Conservation (phyloP, 1,140 invertebrate genomes). For the Eriosoma lanigerum region DNA sequence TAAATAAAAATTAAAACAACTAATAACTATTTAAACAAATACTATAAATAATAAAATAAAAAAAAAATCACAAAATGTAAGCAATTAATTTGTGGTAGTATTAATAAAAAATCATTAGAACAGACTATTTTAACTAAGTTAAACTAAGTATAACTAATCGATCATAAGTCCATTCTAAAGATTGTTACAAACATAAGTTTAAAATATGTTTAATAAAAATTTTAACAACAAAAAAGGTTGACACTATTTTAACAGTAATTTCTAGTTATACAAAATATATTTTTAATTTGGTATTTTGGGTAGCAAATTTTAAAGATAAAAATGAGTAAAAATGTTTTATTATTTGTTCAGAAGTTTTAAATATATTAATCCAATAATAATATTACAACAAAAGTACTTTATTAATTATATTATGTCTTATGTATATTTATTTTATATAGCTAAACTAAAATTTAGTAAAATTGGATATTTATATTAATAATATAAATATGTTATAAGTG, state of each 20-base stretch:
- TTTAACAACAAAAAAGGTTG: background rate
- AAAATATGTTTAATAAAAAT: background rate
- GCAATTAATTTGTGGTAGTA: background rate
- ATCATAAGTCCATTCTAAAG: background rate
- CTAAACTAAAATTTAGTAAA: too few relatives aligned
- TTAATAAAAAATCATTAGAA: constrained; percentile 6
- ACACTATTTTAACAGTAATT: background rate
- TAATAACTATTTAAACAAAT: background rate
- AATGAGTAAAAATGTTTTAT: background rate
- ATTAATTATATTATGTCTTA: background rate
- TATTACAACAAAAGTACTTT: background rate
- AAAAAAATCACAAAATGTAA: background rate
- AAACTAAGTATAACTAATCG: background rate
- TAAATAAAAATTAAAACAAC: background rate
- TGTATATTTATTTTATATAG: too few relatives aligned
- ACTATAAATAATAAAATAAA: background rate
- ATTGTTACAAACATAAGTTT: constrained; percentile 2
- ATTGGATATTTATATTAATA: constrained; percentile 9
- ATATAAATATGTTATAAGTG: background rate
- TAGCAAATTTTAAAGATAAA: background rate
- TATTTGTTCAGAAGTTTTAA: background rate
- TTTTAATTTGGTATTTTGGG: background rate
- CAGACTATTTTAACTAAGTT: background rate
- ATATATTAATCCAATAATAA: background rate
- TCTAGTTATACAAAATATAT: too few relatives aligned